phyloP scores from a whole-genome alignment of 2,888 invertebrate species.

The Strigamia maritima region DNA sequence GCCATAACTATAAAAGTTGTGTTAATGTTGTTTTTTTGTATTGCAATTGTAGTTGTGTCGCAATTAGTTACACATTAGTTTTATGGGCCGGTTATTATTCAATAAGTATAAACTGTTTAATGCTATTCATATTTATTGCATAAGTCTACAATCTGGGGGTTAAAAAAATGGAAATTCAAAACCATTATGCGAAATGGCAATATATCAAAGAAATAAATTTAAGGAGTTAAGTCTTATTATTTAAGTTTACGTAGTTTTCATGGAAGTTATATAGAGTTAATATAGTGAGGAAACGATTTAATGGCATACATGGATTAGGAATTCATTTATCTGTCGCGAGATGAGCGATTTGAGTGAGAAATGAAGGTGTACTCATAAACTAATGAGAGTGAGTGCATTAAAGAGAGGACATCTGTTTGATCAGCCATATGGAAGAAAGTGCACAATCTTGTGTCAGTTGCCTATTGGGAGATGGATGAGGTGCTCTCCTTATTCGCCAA shows the following conservation, averaged over 20 bases:
- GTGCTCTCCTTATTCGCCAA: slow-evolving; percentile 39
- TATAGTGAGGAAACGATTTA: not conserved
- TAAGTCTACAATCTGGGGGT: no score
- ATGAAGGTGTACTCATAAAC: slow-evolving; percentile 30
- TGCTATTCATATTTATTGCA: no score
- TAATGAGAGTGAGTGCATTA: slow-evolving; percentile 22
- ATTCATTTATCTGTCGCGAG: slow-evolving; percentile 8
- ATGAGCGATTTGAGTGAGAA: slow-evolving; percentile 28
- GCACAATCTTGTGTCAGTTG: slow-evolving; percentile 32
- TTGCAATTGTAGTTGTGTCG: no score
- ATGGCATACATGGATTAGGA: not conserved
- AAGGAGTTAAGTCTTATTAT: not conserved
- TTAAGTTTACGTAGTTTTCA: not conserved
- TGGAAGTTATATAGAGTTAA: not conserved
- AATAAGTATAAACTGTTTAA: no score
- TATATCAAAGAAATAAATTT: no score
- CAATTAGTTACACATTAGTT: no score
- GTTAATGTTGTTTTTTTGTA: no score
- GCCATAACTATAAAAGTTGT: no score
- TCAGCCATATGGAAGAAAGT: slow-evolving; percentile 34
- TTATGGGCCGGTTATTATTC: no score
- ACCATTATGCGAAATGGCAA: no score
- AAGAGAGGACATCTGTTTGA: slow-evolving; percentile 31
- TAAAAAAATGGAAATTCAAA: no score
- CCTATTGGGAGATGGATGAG: slow-evolving; percentile 30